Percentiles rank a stretch among this genome's conserved stretches.
Conservation (phyloP, 1,140 invertebrate species). For the Caenorhabditis elegans region WBcel235 BX284602.5:10254001-10254500, state of each 20-base stretch:
- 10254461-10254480: constrained; percentile 50
- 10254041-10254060: not conserved
- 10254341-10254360: constrained; percentile 7
- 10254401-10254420: constrained; percentile 8
- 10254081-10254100: too few species aligned
- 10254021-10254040: too few species aligned
- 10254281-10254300: constrained; percentile 38
- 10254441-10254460: constrained; percentile 45
- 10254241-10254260: constrained; percentile 47
- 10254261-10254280: constrained; percentile 50
- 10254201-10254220: not conserved
- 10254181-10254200: not conserved
- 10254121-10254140: too few species aligned
- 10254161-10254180: too few species aligned
- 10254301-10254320: not conserved
- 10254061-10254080: not conserved
- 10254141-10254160: too few species aligned
- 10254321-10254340: constrained; percentile 24
- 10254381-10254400: constrained; percentile 16
- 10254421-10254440: constrained; percentile 39
- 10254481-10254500: constrained; percentile 42
- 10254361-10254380: constrained; percentile 17
- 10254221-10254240: not conserved
- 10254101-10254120: not conserved
- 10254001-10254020: too few species aligned